Evolutionary conservation across 1,140 invertebrate genomes (phyloP), one percentile per base, ranked within the genome.

Genomic region (Meloidogyne hapla): DNA sequence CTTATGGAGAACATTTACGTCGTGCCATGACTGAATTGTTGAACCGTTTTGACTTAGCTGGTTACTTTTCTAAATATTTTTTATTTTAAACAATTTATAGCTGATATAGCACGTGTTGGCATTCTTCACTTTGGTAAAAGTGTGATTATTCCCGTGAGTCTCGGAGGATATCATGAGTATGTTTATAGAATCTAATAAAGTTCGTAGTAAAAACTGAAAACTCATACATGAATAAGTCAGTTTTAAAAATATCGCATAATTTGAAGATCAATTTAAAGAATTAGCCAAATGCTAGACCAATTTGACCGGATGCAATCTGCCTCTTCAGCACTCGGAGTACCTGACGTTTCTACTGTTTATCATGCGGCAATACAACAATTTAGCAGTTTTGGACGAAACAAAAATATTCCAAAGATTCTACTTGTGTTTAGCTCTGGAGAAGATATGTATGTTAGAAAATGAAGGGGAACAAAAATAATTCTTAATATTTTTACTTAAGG

Each of bases 101-200:
- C 82, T 13, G 83, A 84, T 69, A 75, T 81, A 1, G 61, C 77
- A 1, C 64, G 83, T n/a, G 42, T 84, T 33, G 69, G 76, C 0
- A 40, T 83, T 28, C 68, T 84, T n/a, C 70, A 81, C 9, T 82
- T 75, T 77, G 82, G 80, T 38, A 78, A 73, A 66, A 79, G 79
- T 73, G 79, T 81, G 12, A 67, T 67, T n/a, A 77, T 84, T 18
- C 83, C 83, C 56, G 73, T 84, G 18, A 74, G 76, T 40, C 75
- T 84, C 12, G 83, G 83, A 63, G 80, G 83, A 21, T 84, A 84
- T 69, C 79, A 84, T 45, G 83, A 84, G 38, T 79, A 78, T 8
- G 48, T 56, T n/a, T n/a, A 21, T 1, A n/a, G n/a, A n/a, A n/a
- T n/a, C n/a, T n/a, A n/a, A n/a, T n/a, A n/a, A n/a, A n/a, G n/a